Percentiles rank a stretch among this genome's conserved stretches.
Evolutionary conservation across 2,797 vertebrate species (phyloP).

Genomic region (Anguilla pacifica): DNA sequence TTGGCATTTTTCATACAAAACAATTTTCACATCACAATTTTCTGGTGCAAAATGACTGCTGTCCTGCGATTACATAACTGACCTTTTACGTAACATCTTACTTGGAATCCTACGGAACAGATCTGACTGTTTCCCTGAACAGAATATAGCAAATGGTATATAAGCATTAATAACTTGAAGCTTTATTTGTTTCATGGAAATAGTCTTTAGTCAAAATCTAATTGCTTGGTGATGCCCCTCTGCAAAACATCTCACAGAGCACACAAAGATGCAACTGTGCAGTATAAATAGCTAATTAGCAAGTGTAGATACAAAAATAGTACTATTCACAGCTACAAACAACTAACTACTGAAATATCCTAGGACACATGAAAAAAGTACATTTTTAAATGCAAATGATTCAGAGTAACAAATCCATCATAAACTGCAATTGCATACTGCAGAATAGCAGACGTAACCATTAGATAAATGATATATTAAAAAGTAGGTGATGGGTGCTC

Average conservation of each 20-base stretch:
- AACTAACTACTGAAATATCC: neutral
- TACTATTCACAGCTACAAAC: neutral
- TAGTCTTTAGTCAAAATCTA: neutral
- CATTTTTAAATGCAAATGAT: slow-evolving; percentile 12
- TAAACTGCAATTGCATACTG: neutral
- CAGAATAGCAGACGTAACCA: neutral
- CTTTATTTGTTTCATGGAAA: neutral
- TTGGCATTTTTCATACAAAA: neutral
- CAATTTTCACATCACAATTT: neutral
- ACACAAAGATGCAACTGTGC: neutral
- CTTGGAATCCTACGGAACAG: neutral
- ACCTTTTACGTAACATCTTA: neutral
- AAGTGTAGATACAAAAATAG: neutral
- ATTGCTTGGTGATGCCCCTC: neutral
- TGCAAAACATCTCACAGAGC: neutral
- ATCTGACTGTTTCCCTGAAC: neutral
- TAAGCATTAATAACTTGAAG: neutral
- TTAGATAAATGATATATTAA: slow-evolving; percentile 10
- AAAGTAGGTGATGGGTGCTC: neutral
- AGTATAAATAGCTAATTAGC: slow-evolving; percentile 3
- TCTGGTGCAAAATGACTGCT: neutral
- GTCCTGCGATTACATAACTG: neutral
- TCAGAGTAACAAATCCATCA: neutral
- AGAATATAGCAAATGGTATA: neutral
- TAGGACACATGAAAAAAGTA: neutral